Percentiles rank a stretch among this genome's conserved stretches.
These are phyloP conservation scores for Zaprionus inermis DNA, from an alignment of 1,140 invertebrate genomes.

Conservation along the genomic window DNA sequence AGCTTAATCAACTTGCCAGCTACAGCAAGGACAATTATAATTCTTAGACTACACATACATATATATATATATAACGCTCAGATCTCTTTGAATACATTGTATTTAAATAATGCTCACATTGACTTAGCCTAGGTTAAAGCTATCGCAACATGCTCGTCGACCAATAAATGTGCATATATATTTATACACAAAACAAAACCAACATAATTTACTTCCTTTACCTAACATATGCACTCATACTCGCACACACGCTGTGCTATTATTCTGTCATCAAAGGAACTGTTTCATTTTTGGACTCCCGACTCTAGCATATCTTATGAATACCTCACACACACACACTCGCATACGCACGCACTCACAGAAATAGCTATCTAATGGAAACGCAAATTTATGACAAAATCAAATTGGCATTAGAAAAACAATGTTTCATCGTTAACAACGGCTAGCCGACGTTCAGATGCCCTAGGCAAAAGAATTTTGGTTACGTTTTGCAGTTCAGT, in stretches of 20 bases:
- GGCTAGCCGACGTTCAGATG: constrained; percentile 2
- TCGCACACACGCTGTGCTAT: constrained; percentile 25
- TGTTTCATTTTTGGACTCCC: constrained; percentile 37
- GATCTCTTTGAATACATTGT: constrained; percentile 50
- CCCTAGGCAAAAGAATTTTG: too few relatives aligned
- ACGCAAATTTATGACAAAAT: constrained; percentile 30
- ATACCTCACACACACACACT: constrained; percentile 19
- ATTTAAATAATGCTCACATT: constrained; percentile 41
- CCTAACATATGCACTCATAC: constrained; percentile 3
- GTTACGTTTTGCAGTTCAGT: too few relatives aligned
- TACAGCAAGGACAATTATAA: constrained; percentile 12
- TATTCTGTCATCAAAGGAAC: constrained; percentile 65
- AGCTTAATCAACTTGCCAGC: constrained; percentile 8
- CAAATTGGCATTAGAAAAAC: constrained; percentile 37
- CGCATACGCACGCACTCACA: constrained; percentile 6
- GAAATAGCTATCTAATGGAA: constrained; percentile 34
- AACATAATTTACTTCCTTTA: constrained; percentile 34
- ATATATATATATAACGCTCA: constrained; percentile 12
- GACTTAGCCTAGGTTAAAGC: constrained; percentile 24
- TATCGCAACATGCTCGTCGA: constrained; percentile 22
- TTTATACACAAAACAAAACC: constrained; percentile 7
- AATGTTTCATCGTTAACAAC: neutral
- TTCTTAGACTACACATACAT: constrained; percentile 9
- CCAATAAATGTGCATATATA: constrained; percentile 23
- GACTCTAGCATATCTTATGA: constrained; percentile 38